Evolutionary conservation across 2,113 vertebrate species (phyloP), one percentile per base, ranked within the genome.

Genomic region (Ellobius talpinus): DNA sequence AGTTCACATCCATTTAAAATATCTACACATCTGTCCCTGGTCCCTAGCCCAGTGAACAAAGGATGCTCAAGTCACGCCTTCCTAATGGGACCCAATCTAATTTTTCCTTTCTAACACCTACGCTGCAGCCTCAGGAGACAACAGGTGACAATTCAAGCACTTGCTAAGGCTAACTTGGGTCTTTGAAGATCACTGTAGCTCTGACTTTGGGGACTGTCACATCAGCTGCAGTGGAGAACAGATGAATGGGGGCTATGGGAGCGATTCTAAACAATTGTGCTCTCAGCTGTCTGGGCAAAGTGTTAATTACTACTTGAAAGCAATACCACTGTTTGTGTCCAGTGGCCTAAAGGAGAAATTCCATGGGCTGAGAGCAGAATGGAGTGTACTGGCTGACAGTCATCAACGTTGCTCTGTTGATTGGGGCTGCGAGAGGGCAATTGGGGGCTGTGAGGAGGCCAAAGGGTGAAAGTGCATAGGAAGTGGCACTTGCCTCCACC

Each of bases 401-500:
- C 52, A 36, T 58, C 14, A 24, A 0, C 0, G 50, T 77, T 73
- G 82, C 63, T 81, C 16, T 92, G 58, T 88, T 93, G 90, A 92
- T 87, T 88, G 36, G 50, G 16, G n/a, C 3, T 50, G 19, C 39
- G 76, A 74, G 72, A 9, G 61, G 50, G 12, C 84, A 39, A 31
- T 77, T 77, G 50, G 79, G 87, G 82, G 68, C 61, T 79, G 33
- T 4, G 50, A 68, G 55, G 72, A 61, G 61, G 66, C n/a, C 61
- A 92, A 52, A 79, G 82, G 77, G 81, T 86, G 19, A 92, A 94
- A 90, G 89, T 89, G 77, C 78, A 89, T 84, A 73, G 45, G 88
- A 93, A 92, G 81, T 86, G 77, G 93, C 92, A 96, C 87, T 86
- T 90, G 93, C 61, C 94, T 88, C 85, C 82, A 90, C 96, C 81